These are phyloP conservation scores for Patella vulgata DNA, from an alignment of 1,140 invertebrate genomes.

Conservation along the genomic window DNA sequence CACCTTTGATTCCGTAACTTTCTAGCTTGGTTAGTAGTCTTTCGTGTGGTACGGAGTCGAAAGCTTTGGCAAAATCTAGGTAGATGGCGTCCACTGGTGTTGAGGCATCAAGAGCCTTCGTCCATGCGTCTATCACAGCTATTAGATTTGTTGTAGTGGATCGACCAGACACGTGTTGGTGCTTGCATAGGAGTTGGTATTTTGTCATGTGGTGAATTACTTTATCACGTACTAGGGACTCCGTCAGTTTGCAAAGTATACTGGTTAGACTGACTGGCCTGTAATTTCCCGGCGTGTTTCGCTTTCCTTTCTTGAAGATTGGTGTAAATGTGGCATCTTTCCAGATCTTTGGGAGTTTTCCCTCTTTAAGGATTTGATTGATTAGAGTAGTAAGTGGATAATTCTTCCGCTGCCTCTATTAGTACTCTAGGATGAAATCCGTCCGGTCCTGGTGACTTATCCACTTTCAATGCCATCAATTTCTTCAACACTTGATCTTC, in stretches of 20 bases:
- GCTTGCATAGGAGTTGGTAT: no score
- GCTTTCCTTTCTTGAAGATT: no score
- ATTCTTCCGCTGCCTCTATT: slow-evolving; percentile 1
- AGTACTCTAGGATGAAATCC: slow-evolving; percentile 5
- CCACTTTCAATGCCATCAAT: neutral
- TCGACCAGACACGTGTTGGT: no score
- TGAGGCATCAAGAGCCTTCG: neutral
- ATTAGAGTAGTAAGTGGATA: no score
- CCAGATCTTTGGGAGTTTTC: no score
- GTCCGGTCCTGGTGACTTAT: slow-evolving; percentile 7
- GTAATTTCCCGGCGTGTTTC: no score
- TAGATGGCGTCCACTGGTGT: neutral
- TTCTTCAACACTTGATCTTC: neutral
- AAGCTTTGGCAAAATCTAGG: slow-evolving; percentile 21
- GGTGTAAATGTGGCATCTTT: no score
- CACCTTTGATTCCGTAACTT: slow-evolving; percentile 1
- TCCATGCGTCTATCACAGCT: slow-evolving; percentile 19
- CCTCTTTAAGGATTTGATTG: no score
- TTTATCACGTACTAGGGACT: no score
- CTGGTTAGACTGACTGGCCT: no score
- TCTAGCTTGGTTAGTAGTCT: slow-evolving; percentile 4
- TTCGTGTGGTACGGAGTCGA: slow-evolving; percentile 20
- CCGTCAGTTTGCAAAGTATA: no score
- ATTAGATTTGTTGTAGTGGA: slow-evolving; percentile 26
- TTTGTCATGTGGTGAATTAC: no score